phyloP scores from a whole-genome alignment of 2,797 vertebrate genomes.

The Chaetodon trifasciatus region DNA sequence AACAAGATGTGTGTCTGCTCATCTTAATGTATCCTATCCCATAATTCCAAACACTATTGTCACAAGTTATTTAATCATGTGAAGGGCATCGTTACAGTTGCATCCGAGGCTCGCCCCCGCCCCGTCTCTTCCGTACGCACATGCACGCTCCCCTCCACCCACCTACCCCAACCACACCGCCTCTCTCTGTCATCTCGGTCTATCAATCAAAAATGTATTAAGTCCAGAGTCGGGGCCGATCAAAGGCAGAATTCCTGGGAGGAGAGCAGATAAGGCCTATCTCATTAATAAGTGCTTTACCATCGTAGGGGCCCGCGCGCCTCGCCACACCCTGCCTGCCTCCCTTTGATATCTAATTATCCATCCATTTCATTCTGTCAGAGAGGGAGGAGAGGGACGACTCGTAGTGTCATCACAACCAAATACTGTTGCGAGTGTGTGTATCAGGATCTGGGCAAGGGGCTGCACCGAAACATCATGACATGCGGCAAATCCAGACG shows the following conservation, averaged over 20 bases:
- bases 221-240: constrained; percentile 94
- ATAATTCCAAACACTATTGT: constrained; percentile 69
- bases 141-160: constrained; percentile 59
- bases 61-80: constrained; percentile 82
- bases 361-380: constrained; percentile 85
- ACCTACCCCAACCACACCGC: constrained; percentile 79
- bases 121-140: constrained; percentile 44
- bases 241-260: constrained; percentile 96
- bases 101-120: constrained; percentile 68
- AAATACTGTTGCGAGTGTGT: constrained; percentile 66
- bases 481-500: constrained; percentile 71
- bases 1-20: constrained; percentile 42
- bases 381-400: constrained; percentile 79
- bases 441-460: constrained; percentile 61
- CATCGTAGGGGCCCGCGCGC: constrained; percentile 90
- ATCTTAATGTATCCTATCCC: constrained; percentile 49
- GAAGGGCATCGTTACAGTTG: constrained; percentile 83
- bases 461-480: constrained; percentile 66
- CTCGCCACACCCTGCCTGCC: constrained; percentile 87
- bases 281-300: constrained; percentile 96
- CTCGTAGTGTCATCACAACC: constrained; percentile 76
- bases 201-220: constrained; percentile 99
- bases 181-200: constrained; percentile 90
- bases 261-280: constrained; percentile 98
- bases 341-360: constrained; percentile 90